A percentile compares a stretch with the other conserved stretches of the same genome.
Evolutionary conservation across 2,113 vertebrate genomes (phyloP).

Genomic region (Tretioscincus oriximinensis): DNA sequence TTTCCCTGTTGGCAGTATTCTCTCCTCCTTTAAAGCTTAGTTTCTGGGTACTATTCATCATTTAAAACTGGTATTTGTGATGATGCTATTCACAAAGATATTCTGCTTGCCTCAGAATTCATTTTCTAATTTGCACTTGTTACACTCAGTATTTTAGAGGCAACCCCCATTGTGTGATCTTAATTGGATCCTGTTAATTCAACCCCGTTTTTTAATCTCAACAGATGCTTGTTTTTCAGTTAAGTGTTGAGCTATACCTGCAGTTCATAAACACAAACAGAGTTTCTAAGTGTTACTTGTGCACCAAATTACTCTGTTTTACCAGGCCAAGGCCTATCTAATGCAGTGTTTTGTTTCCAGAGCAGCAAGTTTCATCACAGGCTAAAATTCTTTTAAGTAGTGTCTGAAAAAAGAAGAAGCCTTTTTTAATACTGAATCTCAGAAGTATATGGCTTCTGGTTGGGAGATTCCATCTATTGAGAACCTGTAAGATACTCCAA

Average conservation of each 20-base stretch:
- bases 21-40: not conserved
- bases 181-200: not conserved
- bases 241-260: conserved; percentile 30
- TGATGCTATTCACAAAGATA: not conserved
- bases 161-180: not conserved
- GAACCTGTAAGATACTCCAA: not conserved
- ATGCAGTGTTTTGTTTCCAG: not conserved
- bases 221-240: not conserved
- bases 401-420: not conserved
- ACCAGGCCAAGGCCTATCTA: not conserved
- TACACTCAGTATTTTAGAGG: not conserved
- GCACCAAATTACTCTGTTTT: not conserved
- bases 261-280: conserved; percentile 24
- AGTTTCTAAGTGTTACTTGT: conserved; percentile 7
- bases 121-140: not conserved
- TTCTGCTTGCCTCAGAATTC: not conserved
- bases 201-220: not conserved
- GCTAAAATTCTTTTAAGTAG: not conserved
- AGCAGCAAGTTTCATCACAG: not conserved
- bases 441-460: not conserved
- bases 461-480: not conserved
- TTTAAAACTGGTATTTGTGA: not conserved
- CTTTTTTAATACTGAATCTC: not conserved
- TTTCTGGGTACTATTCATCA: not conserved
- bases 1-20: conserved; percentile 27